phyloP scores from a whole-genome alignment of 2,888 invertebrate species.

The Aspidiotus destructor region DNA sequence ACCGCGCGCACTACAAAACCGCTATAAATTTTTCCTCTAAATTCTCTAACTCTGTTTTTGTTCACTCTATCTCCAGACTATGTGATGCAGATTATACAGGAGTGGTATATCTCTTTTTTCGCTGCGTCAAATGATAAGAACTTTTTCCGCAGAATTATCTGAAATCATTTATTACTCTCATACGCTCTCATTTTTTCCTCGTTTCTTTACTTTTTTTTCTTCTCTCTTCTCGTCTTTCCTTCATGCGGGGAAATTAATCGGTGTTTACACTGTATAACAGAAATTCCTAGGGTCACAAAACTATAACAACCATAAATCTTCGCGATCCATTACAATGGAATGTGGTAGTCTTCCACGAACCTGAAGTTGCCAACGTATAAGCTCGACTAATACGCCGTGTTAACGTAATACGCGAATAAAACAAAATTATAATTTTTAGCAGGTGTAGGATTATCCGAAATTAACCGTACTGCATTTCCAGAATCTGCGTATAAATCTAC shows the following conservation, averaged over 20 bases:
- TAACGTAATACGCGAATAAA: too few relatives aligned
- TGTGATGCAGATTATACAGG: not conserved
- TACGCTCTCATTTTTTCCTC: not conserved
- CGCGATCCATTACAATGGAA: too few relatives aligned
- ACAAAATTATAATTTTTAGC: too few relatives aligned
- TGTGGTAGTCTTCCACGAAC: too few relatives aligned
- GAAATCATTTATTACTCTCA: slow-evolving; percentile 8
- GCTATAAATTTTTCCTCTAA: slow-evolving; percentile 18
- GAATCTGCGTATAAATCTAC: too few relatives aligned
- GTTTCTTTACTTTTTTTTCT: not conserved
- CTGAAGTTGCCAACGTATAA: too few relatives aligned
- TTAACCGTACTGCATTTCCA: too few relatives aligned
- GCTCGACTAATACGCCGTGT: too few relatives aligned
- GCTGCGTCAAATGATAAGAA: slow-evolving; percentile 10
- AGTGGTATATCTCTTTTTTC: slow-evolving; percentile 2
- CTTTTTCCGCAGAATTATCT: slow-evolving; percentile 10
- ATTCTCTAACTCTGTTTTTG: not conserved
- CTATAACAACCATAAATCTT: too few relatives aligned
- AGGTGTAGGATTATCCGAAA: too few relatives aligned
- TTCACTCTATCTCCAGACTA: not conserved
- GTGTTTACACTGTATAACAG: not conserved
- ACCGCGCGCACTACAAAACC: not conserved
- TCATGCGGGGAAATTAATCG: not conserved
- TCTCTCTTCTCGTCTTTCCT: not conserved
- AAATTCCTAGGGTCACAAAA: not conserved